These are phyloP conservation scores for Eristalis tenax DNA, from an alignment of 2,888 invertebrate species.

Conservation along the genomic window DNA sequence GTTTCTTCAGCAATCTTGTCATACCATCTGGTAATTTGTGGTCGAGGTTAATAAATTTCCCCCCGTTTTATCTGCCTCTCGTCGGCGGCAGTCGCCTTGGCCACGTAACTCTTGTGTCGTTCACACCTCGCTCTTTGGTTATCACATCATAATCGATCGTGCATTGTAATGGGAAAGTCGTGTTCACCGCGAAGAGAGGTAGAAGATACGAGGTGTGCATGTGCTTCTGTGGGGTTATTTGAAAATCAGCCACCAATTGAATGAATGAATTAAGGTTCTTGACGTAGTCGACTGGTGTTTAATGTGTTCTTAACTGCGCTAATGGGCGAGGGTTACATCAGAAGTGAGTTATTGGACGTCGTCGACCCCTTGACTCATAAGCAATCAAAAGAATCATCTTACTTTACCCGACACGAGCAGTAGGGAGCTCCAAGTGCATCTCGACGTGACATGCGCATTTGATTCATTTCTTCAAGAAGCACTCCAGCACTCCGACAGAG, in stretches of 20 bases:
- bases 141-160: conserved; percentile 32
- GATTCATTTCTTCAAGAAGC: too few relatives aligned
- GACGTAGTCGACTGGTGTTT: neutral
- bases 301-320: neutral
- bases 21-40: conserved; percentile 63
- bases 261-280: neutral
- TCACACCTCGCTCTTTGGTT: conserved; percentile 22
- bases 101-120: conserved; percentile 25
- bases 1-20: conserved; percentile 52
- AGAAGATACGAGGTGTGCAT: neutral
- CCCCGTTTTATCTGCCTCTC: conserved; percentile 6
- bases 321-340: too few relatives aligned
- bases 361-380: too few relatives aligned
- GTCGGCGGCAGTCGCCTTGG: neutral
- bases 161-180: conserved; percentile 10
- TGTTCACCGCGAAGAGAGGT: neutral
- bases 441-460: too few relatives aligned
- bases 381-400: too few relatives aligned
- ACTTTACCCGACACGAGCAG: too few relatives aligned
- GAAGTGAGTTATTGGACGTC: too few relatives aligned
- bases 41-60: conserved; percentile 55
- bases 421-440: too few relatives aligned
- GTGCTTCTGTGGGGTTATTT: neutral
- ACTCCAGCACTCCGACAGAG: too few relatives aligned
- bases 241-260: neutral